Conservation (phyloP, 2,888 invertebrate species). For the Autographa pulchrina region DNA sequence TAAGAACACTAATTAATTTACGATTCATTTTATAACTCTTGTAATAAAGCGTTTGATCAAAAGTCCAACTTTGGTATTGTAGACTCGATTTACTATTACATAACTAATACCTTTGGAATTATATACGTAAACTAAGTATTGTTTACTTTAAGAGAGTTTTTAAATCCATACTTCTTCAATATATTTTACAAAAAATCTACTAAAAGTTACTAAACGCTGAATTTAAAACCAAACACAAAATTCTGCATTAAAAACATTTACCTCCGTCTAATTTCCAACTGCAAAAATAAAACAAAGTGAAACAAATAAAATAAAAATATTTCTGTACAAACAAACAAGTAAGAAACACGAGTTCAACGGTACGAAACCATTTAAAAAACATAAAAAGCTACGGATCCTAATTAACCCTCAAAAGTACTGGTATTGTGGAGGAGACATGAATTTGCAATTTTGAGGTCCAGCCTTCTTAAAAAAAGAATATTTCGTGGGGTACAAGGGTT, state of each 20-base stretch:
- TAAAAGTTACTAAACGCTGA: not conserved
- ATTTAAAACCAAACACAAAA: not conserved
- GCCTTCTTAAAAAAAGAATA: slow-evolving; percentile 43
- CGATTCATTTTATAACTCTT: too few species aligned
- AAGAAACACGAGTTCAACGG: slow-evolving; percentile 41
- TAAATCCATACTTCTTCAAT: too few species aligned
- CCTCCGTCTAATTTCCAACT: not conserved
- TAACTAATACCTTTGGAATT: too few species aligned
- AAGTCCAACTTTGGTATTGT: too few species aligned
- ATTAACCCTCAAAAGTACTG: slow-evolving; percentile 51
- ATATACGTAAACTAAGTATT: too few species aligned
- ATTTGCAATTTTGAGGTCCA: slow-evolving; percentile 54
- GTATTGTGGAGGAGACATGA: slow-evolving; percentile 52
- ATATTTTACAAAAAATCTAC: not conserved
- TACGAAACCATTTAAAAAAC: slow-evolving; percentile 44
- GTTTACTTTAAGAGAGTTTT: too few species aligned
- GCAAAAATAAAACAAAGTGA: slow-evolving; percentile 11
- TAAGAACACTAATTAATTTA: too few species aligned
- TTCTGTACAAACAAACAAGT: slow-evolving; percentile 27
- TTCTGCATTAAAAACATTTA: not conserved
- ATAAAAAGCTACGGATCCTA: slow-evolving; percentile 47
- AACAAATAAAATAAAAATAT: slow-evolving; percentile 17
- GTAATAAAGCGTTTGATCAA: too few species aligned
- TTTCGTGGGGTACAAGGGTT: slow-evolving; percentile 7
- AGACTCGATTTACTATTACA: too few species aligned